Base-by-base conservation (phyloP, 2,113 vertebrate species). In the Myotis yumanensis region DNA sequence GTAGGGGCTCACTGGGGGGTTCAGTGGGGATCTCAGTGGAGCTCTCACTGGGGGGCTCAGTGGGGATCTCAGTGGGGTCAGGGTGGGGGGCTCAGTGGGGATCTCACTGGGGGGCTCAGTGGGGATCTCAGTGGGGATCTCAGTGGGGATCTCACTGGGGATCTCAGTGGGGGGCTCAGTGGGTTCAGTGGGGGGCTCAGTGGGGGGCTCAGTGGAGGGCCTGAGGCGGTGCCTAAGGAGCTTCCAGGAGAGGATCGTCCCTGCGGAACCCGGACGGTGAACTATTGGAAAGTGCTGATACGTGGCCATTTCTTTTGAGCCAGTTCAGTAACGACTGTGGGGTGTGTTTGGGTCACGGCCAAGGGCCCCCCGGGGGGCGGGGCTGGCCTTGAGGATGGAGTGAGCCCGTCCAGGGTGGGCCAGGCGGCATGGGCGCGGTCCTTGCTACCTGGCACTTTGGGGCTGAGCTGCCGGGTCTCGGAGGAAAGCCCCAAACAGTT, bases 251-350 rank as follows among this genome's bases (percentile, higher is more conserved):
- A 16, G 28, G 28, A 2, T 0, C 40, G 12, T 14, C 51, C 16
- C 35, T 12, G 1, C 25, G 68, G 15, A 16, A 17, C 12, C n/a
- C 11, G 17, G n/a, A 28, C 8, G 9, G 43, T 69, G 46, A 62
- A 43, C 37, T 25, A 0, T 0, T 2, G 57, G 30, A 4, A 15
- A 4, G 2, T 40, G 15, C 68, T 1, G 37, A 18, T 0, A 7
- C 9, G n/a, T 59, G 40, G 17, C 17, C 11, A 1, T 52, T 46
- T 69, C 86, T 52, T 32, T 2, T 0, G 8, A 57, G 52, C 37
- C 15, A 5, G 1, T 15, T 32, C 15, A 12, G 23, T 40, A 7
- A 30, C 46, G 0, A 10, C 32, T 5, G 40, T 0, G 2, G 15
- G 7, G 35, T 32, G 32, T 25, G 23, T 15, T 17, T 4, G 30